These are phyloP conservation scores for Cryptus armator DNA, from an alignment of 2,888 invertebrate species.

Conservation along the genomic window DNA sequence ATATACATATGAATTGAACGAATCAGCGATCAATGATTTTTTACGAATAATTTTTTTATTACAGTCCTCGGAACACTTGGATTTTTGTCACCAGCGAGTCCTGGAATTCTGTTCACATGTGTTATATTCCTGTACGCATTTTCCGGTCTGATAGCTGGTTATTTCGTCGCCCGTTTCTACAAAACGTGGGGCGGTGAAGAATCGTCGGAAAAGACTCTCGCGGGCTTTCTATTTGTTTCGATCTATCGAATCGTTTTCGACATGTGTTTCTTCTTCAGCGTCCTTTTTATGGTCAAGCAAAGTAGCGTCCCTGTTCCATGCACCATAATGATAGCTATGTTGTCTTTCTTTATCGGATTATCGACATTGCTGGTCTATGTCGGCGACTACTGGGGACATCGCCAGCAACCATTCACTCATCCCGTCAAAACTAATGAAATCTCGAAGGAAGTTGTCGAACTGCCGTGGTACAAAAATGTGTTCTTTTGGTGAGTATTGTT, in stretches of 20 bases:
- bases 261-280: slow-evolving; percentile 97
- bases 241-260: slow-evolving; percentile 91
- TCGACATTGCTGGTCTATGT: slow-evolving; percentile 97
- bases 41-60: slow-evolving; percentile 76
- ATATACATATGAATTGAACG: no score
- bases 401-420: slow-evolving; percentile 98
- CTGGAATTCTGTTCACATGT: slow-evolving; percentile 98
- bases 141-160: slow-evolving; percentile 98
- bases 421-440: slow-evolving; percentile 98
- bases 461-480: slow-evolving; percentile 98
- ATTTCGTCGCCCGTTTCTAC: slow-evolving; percentile 97
- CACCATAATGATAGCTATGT: slow-evolving; percentile 96
- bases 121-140: slow-evolving; percentile 98
- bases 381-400: slow-evolving; percentile 98
- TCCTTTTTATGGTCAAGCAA: slow-evolving; percentile 99
- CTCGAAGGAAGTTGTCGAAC: slow-evolving; percentile 97
- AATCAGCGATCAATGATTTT: no score
- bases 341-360: slow-evolving; percentile 98
- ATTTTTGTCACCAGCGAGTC: slow-evolving; percentile 98
- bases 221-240: no score
- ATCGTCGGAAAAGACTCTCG: slow-evolving; percentile 96
- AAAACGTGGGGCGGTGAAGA: slow-evolving; percentile 98
- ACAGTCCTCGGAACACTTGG: slow-evolving; percentile 98
- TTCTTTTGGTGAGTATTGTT: slow-evolving; percentile 89
- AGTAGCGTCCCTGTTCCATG: slow-evolving; percentile 99